Conservation (phyloP, 2,888 invertebrate species). For the Pollenia amentaria region DNA sequence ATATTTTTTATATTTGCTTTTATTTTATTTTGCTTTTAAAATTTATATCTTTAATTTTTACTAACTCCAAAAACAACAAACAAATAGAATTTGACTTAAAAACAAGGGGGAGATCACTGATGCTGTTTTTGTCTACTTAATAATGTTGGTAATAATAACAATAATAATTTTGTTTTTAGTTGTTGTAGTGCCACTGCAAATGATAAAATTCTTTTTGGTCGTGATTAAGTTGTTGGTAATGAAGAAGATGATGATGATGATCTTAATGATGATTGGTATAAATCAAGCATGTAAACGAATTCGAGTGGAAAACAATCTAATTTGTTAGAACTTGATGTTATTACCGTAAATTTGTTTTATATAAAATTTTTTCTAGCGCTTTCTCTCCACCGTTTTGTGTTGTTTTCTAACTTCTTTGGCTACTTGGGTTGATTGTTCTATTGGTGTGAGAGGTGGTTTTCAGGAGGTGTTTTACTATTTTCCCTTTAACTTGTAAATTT, state of each 20-base stretch:
- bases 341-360: constrained; percentile 71
- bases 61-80: no score
- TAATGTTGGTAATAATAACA: constrained; percentile 55
- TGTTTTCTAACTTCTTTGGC: constrained; percentile 5
- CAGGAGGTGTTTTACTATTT: neutral
- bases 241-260: constrained; percentile 2
- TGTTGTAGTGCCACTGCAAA: constrained; percentile 39
- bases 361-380: constrained; percentile 43
- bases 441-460: neutral
- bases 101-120: neutral
- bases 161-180: constrained; percentile 45
- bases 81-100: neutral
- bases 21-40: constrained; percentile 3
- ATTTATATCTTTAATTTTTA: constrained; percentile 5
- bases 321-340: constrained; percentile 79
- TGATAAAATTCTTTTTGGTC: constrained; percentile 58
- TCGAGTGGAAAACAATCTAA: constrained; percentile 84
- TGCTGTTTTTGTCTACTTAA: constrained; percentile 30
- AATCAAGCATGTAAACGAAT: constrained; percentile 79
- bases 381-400: constrained; percentile 23
- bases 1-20: constrained; percentile 37
- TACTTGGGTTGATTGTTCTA: neutral
- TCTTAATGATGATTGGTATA: constrained; percentile 70
- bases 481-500: constrained; percentile 43
- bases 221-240: constrained; percentile 54